Evolutionary conservation across 2,113 vertebrate genomes (phyloP).

Genomic region (Spea bombifrons): DNA sequence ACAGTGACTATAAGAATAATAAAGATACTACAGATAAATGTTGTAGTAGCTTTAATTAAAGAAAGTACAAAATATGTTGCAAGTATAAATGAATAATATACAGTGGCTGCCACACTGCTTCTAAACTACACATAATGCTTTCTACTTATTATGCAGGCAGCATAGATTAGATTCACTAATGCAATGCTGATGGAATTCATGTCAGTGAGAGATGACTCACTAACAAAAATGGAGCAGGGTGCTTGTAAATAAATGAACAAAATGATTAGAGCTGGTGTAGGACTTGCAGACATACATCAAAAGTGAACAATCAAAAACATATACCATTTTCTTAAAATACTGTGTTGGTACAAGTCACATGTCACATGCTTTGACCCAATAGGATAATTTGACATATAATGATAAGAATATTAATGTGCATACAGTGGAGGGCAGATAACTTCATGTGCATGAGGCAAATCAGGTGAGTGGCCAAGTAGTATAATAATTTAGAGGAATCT

Average conservation of each 20-base stretch:
- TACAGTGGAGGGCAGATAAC: no score
- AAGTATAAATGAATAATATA: constrained; percentile 31
- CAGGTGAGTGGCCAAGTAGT: no score
- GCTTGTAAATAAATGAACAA: constrained; percentile 37
- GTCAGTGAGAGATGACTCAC: constrained; percentile 42
- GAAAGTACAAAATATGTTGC: constrained; percentile 32
- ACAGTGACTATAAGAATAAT: no score
- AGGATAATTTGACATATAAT: no score
- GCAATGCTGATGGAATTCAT: constrained; percentile 38
- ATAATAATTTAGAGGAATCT: no score
- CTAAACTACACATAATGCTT: constrained; percentile 23
- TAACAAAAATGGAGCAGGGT: constrained; percentile 31
- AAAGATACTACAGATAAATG: constrained; percentile 26
- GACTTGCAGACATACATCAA: constrained; percentile 28
- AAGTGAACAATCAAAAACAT: constrained; percentile 30
- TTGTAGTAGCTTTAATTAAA: constrained; percentile 33
- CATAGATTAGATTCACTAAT: constrained; percentile 43
- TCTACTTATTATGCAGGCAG: constrained; percentile 44
- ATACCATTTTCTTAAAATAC: constrained; percentile 38
- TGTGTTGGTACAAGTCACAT: no score
- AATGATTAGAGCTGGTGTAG: constrained; percentile 26
- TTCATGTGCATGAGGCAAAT: no score
- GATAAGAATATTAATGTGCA: no score
- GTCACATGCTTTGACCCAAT: no score
- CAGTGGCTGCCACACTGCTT: constrained; percentile 21